Percentiles rank a stretch among this genome's conserved stretches.
These are phyloP conservation scores for Pseudochaenichthys georgianus DNA, from an alignment of 2,797 vertebrate species.

Conservation along the genomic window DNA sequence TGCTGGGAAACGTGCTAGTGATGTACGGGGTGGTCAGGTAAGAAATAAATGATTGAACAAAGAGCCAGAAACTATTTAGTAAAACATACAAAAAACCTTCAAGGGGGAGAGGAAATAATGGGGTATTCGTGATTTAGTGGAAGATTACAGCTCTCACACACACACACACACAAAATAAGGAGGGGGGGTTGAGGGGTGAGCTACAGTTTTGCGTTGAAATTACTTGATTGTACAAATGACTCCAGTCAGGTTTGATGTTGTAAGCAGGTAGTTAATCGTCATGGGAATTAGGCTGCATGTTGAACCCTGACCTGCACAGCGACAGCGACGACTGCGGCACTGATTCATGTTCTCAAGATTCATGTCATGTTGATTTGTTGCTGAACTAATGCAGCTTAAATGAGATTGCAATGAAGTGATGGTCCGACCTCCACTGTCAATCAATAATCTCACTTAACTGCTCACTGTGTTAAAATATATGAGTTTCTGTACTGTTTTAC, in stretches of 20 bases:
- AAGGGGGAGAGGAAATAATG: background rate
- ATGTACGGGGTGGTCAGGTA: constrained; percentile 98
- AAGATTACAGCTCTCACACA: background rate
- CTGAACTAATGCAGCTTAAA: constrained; percentile 7
- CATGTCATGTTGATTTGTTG: constrained; percentile 6
- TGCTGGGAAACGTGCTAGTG: constrained; percentile 94
- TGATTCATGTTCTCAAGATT: background rate
- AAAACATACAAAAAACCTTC: background rate
- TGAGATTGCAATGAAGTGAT: background rate
- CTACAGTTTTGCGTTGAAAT: constrained; percentile 11
- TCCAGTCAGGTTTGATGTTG: constrained; percentile 13
- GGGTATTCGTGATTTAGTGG: background rate
- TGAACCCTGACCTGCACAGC: constrained; percentile 2
- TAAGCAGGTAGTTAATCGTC: background rate
- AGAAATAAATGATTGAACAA: constrained; percentile 52
- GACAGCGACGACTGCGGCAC: background rate
- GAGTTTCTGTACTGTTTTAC: background rate
- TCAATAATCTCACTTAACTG: background rate
- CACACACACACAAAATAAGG: background rate
- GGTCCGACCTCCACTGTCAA: background rate
- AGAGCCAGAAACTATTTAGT: too few relatives aligned
- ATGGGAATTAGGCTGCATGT: background rate
- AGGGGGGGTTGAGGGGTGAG: background rate
- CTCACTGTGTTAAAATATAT: constrained; percentile 9
- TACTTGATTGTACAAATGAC: constrained; percentile 39